A percentile compares a stretch with the other conserved stretches of the same genome.
phyloP scores from a whole-genome alignment of 2,113 vertebrate genomes.

The Polyodon spathula region DNA sequence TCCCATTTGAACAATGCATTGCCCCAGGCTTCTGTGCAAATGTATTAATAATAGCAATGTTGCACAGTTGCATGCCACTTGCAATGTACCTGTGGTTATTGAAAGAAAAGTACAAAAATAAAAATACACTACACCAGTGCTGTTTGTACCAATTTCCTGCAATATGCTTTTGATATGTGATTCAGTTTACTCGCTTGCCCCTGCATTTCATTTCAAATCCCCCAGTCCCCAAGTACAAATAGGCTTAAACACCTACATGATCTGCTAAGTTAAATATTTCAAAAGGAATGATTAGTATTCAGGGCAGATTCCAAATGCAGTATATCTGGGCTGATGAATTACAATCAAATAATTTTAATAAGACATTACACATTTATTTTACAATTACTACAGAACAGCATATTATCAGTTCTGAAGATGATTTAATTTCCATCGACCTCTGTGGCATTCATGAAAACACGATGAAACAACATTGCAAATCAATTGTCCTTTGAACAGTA shows the following conservation, averaged over 20 bases:
- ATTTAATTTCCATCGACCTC: background rate
- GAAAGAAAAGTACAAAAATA: too few relatives aligned
- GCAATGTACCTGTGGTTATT: too few relatives aligned
- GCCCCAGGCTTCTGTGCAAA: too few relatives aligned
- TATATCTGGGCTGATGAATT: background rate
- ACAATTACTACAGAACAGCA: background rate
- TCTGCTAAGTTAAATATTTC: background rate
- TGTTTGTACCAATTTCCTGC: too few relatives aligned
- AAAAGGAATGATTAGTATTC: background rate
- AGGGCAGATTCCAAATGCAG: background rate
- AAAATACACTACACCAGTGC: too few relatives aligned
- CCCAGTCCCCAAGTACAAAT: background rate
- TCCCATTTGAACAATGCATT: too few relatives aligned
- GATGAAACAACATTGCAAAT: background rate
- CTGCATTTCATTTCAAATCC: too few relatives aligned
- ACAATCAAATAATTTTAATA: background rate
- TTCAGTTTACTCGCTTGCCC: too few relatives aligned
- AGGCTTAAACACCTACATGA: background rate
- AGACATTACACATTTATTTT: background rate
- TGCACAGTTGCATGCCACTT: too few relatives aligned
- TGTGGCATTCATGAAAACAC: background rate
- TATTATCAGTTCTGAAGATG: conserved; percentile 2
- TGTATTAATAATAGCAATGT: too few relatives aligned
- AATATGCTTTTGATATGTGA: too few relatives aligned
- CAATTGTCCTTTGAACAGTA: background rate